Conservation (phyloP, 2,113 vertebrate genomes). For the Amphiprion percula region DNA sequence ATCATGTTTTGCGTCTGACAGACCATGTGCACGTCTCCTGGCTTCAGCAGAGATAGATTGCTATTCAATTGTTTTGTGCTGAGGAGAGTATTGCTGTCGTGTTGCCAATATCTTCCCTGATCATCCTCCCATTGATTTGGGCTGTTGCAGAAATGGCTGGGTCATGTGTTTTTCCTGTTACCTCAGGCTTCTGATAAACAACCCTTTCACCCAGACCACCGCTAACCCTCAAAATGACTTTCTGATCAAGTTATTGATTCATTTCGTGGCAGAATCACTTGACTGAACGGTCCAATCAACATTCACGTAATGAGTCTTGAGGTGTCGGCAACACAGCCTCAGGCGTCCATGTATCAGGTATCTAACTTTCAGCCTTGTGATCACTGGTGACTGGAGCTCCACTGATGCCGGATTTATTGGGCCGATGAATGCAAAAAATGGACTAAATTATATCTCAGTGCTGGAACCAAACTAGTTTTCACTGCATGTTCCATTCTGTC, state of each 20-base stretch:
- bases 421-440: too few species aligned
- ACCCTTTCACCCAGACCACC: conserved; percentile 52
- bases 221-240: conserved; percentile 70
- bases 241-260: conserved; percentile 76
- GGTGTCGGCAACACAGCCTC: background rate
- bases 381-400: background rate
- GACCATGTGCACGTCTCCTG: conserved; percentile 24
- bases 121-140: conserved; percentile 74
- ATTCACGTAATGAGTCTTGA: conserved; percentile 10
- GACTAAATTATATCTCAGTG: too few species aligned
- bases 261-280: conserved; percentile 47
- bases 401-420: too few species aligned
- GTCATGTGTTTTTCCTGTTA: conserved; percentile 59
- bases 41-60: conserved; percentile 72
- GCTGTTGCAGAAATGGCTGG: conserved; percentile 55
- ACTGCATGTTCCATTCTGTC: too few species aligned
- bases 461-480: too few species aligned
- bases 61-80: conserved; percentile 72
- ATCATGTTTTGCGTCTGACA: conserved; percentile 8
- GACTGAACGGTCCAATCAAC: conserved; percentile 10
- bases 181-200: conserved; percentile 63
- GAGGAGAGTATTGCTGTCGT: conserved; percentile 68
- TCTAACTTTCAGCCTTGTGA: background rate
- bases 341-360: background rate
- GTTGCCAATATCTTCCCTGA: conserved; percentile 78